Evolutionary conservation across 2,888 invertebrate species (phyloP).

Genomic region (Lacanobia wlatinum): DNA sequence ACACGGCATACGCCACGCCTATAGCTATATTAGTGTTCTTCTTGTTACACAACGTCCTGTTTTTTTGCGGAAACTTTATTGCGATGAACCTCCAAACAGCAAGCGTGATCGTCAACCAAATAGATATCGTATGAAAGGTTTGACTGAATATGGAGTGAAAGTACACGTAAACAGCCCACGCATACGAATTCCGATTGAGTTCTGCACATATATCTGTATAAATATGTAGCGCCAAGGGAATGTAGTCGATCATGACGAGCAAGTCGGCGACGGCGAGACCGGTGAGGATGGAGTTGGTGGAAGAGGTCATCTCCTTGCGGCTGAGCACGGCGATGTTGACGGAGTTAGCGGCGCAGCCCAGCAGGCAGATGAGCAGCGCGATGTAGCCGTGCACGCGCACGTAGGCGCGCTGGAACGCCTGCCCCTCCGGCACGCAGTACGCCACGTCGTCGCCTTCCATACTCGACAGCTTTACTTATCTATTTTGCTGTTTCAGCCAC

Average conservation of each 20-base stretch:
- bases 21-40: conserved; percentile 94
- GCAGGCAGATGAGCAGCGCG: conserved; percentile 95
- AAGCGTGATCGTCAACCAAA: conserved; percentile 97
- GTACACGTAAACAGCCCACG: conserved; percentile 95
- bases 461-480: conserved; percentile 66
- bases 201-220: conserved; percentile 91
- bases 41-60: conserved; percentile 95
- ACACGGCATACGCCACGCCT: conserved; percentile 94
- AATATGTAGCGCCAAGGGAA: conserved; percentile 96
- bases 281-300: conserved; percentile 98
- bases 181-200: conserved; percentile 90
- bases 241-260: conserved; percentile 97
- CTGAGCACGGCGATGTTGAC: conserved; percentile 97
- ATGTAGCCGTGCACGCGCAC: conserved; percentile 95
- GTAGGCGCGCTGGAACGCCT: conserved; percentile 92
- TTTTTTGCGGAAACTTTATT: conserved; percentile 96
- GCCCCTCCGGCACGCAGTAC: conserved; percentile 90
- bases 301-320: conserved; percentile 96
- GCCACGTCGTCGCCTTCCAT: conserved; percentile 72
- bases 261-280: conserved; percentile 97
- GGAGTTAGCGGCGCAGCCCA: conserved; percentile 97
- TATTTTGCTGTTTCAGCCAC: conserved; percentile 23
- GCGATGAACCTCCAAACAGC: conserved; percentile 98
- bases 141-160: conserved; percentile 98
- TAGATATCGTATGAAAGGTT: conserved; percentile 97